Evolutionary conservation across 2,797 vertebrate genomes (phyloP).

Genomic region (Rachycentron canadum): DNA sequence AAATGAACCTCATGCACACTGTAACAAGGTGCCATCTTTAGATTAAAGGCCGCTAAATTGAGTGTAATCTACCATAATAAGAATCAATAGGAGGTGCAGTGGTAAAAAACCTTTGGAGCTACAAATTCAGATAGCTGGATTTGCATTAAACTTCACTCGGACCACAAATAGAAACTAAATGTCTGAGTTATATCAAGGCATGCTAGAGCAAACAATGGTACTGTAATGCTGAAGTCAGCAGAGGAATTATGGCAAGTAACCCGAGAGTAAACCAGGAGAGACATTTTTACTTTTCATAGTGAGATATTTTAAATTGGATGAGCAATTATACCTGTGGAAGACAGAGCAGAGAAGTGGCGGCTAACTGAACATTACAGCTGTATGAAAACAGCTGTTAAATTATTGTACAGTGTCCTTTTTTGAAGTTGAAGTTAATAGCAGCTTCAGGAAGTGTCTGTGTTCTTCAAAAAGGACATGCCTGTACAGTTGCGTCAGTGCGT

Average conservation of each 20-base stretch:
- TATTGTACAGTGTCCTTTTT: neutral
- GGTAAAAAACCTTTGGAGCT: slow-evolving; percentile 2
- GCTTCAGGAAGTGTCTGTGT: neutral
- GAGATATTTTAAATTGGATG: slow-evolving; percentile 30
- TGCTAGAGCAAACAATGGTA: neutral
- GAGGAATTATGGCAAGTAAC: slow-evolving; percentile 8
- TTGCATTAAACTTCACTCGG: slow-evolving; percentile 12
- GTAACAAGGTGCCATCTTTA: neutral
- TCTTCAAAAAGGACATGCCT: slow-evolving; percentile 5
- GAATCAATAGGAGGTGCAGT: slow-evolving; percentile 16
- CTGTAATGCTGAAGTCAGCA: neutral
- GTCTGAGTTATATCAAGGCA: neutral
- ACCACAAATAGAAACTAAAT: too few species aligned
- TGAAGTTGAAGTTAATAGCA: neutral
- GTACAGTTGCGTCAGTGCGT: neutral
- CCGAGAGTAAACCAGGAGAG: too few species aligned
- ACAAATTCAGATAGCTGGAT: slow-evolving; percentile 3
- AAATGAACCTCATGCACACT: slow-evolving; percentile 9
- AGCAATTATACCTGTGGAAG: slow-evolving; percentile 9
- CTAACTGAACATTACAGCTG: slow-evolving; percentile 23
- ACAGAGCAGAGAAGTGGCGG: slow-evolving; percentile 4
- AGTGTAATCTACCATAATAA: neutral
- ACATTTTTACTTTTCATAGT: slow-evolving; percentile 11
- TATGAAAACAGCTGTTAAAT: neutral
- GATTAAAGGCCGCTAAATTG: slow-evolving; percentile 16